phyloP scores from a whole-genome alignment of 2,113 vertebrate species.

The Rhinolophus ferrumequinum region DNA sequence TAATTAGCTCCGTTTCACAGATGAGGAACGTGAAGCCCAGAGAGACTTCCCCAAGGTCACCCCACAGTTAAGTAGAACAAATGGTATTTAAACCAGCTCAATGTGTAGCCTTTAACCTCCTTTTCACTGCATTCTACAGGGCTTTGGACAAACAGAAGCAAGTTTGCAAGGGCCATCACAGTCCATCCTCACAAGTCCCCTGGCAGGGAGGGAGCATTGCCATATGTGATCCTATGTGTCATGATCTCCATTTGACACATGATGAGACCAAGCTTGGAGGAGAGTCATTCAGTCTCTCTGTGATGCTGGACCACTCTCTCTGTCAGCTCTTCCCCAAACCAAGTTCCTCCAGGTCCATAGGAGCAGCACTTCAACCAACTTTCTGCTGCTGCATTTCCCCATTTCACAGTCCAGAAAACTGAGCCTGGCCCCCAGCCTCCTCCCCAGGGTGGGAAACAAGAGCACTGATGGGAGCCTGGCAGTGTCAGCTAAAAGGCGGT shows the following conservation, averaged over 20 bases:
- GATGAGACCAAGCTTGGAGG: background rate
- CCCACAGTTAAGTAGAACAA: background rate
- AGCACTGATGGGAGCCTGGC: background rate
- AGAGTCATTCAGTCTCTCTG: background rate
- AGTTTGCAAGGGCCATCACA: background rate
- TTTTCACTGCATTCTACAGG: background rate
- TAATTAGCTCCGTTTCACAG: background rate
- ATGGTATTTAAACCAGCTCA: background rate
- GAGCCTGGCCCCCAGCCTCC: background rate
- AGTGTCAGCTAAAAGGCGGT: background rate
- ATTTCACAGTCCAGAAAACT: background rate
- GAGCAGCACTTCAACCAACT: background rate
- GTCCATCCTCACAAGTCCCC: background rate
- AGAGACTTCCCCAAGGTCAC: background rate
- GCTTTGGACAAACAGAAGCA: background rate
- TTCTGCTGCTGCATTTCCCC: background rate
- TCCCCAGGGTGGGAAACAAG: background rate
- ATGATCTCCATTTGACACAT: background rate
- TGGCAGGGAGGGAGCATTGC: background rate
- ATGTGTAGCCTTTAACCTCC: accelerated
- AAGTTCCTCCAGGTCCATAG: background rate
- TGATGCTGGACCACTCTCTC: background rate
- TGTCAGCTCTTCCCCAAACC: background rate
- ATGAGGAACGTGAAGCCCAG: background rate
- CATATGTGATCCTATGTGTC: background rate